Evolutionary conservation across 2,888 invertebrate species (phyloP).

Genomic region (Ectemnius lituratus): DNA sequence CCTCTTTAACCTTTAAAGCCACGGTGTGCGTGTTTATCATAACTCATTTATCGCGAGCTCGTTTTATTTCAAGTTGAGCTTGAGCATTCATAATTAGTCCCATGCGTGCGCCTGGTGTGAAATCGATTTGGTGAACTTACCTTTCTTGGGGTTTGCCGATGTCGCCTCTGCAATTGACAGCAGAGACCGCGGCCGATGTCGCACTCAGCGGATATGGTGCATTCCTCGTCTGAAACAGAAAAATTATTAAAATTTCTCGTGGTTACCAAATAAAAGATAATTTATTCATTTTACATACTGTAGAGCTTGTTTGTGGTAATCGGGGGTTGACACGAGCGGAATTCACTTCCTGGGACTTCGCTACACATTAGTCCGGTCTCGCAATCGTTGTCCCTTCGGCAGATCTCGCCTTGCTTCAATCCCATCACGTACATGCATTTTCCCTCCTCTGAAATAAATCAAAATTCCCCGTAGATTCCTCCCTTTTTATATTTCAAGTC

Average conservation of each 20-base stretch:
- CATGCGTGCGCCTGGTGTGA: too few relatives aligned
- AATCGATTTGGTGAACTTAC: slow-evolving; percentile 74
- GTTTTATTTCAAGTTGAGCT: too few relatives aligned
- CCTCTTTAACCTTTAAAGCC: too few relatives aligned
- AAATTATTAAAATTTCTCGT: background rate
- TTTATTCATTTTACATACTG: slow-evolving; percentile 74
- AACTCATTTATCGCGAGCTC: too few relatives aligned
- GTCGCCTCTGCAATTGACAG: slow-evolving; percentile 91
- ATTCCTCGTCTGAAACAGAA: slow-evolving; percentile 84
- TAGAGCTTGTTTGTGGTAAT: slow-evolving; percentile 88
- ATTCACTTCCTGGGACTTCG: slow-evolving; percentile 83
- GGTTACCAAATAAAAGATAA: too few relatives aligned
- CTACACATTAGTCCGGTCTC: slow-evolving; percentile 90
- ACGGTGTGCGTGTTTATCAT: too few relatives aligned
- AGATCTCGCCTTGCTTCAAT: slow-evolving; percentile 89
- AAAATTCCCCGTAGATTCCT: background rate
- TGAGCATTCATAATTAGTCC: too few relatives aligned
- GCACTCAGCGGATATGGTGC: slow-evolving; percentile 89
- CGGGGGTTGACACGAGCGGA: slow-evolving; percentile 89
- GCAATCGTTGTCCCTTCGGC: slow-evolving; percentile 90
- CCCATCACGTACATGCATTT: slow-evolving; percentile 85
- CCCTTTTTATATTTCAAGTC: background rate
- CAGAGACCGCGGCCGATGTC: slow-evolving; percentile 91
- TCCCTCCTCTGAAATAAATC: slow-evolving; percentile 80
- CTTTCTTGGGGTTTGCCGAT: slow-evolving; percentile 91